phyloP scores from a whole-genome alignment of 2,113 vertebrate species.

The Ancistrus triradiatus region DNA sequence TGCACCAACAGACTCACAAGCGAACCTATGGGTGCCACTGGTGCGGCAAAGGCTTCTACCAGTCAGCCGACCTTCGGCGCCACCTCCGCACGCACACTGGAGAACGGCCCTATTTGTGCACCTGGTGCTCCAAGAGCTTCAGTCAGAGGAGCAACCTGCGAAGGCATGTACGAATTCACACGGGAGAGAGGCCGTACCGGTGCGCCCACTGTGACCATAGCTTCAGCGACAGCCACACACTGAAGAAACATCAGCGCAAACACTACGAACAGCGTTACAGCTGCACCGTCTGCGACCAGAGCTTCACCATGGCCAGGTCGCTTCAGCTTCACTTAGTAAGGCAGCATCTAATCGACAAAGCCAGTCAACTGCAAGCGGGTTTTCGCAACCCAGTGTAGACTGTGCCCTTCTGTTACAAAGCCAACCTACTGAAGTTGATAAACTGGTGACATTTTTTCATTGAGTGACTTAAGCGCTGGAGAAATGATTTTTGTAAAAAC shows the following conservation, averaged over 20 bases:
- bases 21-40: conserved; percentile 64
- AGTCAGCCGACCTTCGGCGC: conserved; percentile 68
- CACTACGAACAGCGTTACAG: conserved; percentile 1
- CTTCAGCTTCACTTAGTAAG: conserved; percentile 37
- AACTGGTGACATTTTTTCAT: too few species aligned
- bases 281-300: conserved; percentile 32
- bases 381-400: not conserved
- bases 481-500: too few species aligned
- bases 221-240: conserved; percentile 63
- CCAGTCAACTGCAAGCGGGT: not conserved
- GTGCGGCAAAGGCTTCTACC: conserved; percentile 70
- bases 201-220: conserved; percentile 60
- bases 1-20: conserved; percentile 62
- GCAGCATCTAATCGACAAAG: conserved; percentile 14
- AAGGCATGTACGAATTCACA: conserved; percentile 66
- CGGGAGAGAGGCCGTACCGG: conserved; percentile 64
- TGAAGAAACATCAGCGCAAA: conserved; percentile 61
- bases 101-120: conserved; percentile 66
- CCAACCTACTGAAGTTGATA: too few species aligned
- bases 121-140: conserved; percentile 69
- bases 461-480: too few species aligned
- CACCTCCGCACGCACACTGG: conserved; percentile 72
- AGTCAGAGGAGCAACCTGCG: conserved; percentile 67
- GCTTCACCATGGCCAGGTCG: conserved; percentile 19
- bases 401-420: too few species aligned